Evolutionary conservation across 2,888 invertebrate species (phyloP), one percentile per base, ranked within the genome.

Genomic region (Polymixis flavicincta): DNA sequence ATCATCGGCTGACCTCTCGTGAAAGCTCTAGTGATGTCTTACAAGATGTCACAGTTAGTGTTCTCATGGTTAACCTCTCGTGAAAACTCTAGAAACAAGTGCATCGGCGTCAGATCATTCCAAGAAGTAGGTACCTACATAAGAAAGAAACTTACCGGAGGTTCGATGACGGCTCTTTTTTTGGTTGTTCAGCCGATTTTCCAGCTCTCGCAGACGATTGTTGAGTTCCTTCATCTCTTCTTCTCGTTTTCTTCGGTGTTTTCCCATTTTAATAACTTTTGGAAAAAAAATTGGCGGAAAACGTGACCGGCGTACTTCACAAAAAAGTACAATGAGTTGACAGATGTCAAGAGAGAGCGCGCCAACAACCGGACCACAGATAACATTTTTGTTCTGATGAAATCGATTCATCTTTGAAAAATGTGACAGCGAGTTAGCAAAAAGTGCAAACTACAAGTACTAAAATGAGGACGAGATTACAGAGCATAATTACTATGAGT

Each of bases 1-100:
- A 57, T 17, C 55, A 57, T 57, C 55, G 52, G 66, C 37, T 66
- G 8, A 66, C 37, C 66, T 66, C 66, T 66, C 66, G 66, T 66
- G 52, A 66, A 66, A 66, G 55, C 55, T 57, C 55, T 28, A 28
- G 28, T 57, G 17, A 57, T 57, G 57, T 57, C 57, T 28, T 57
- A 57, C 7, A 25, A 28, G 25, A 5, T 25, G 28, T 2, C 57
- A 28, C 28, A 28, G 28, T 25, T 57, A 7, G 7, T 28, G 55
- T 55, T 55, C 25, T 55, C 55, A 55, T 19, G 57, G 57, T 28
- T 57, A 28, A 57, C 57, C 57, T 57, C 57, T 57, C 57, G 57
- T 57, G 28, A 57, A 57, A 57, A 32, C 54, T 66, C 66, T 54
- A 66, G 28, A 50, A 48, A 63, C 45, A 45, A 3, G 63, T 42